phyloP scores from a whole-genome alignment of 2,113 vertebrate genomes.

The Hemibagrus wyckioides region DNA sequence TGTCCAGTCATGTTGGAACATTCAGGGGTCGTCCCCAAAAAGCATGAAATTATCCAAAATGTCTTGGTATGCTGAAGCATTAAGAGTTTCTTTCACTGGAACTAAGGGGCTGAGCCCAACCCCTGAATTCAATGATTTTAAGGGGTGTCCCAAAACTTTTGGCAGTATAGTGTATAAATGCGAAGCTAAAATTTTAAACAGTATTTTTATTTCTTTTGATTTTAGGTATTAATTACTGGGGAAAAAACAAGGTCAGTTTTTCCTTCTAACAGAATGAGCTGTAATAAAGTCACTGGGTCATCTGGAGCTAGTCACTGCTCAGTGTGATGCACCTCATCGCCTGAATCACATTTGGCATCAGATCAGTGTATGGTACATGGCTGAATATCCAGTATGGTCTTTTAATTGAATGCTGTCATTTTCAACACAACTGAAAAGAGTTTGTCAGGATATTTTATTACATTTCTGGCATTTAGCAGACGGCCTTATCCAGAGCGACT shows the following conservation, averaged over 20 bases:
- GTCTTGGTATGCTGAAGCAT: too few relatives aligned
- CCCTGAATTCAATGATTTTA: too few relatives aligned
- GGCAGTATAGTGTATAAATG: background rate
- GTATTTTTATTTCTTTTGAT: background rate
- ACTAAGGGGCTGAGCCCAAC: too few relatives aligned
- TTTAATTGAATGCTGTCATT: background rate
- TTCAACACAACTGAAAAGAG: background rate
- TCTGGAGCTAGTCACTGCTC: conserved; percentile 34
- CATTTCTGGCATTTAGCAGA: too few relatives aligned
- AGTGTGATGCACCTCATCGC: conserved; percentile 36
- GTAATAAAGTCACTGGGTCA: conserved; percentile 45
- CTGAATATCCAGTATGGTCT: background rate
- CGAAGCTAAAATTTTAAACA: background rate
- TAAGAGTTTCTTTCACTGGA: too few relatives aligned
- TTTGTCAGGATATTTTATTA: too few relatives aligned
- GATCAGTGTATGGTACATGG: conserved; percentile 5
- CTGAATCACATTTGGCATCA: conserved; percentile 56
- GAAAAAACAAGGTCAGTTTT: conserved; percentile 9
- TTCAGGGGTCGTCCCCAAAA: too few relatives aligned
- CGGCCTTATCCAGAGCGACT: too few relatives aligned
- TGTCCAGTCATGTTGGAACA: too few relatives aligned
- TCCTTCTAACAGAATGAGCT: conserved; percentile 21
- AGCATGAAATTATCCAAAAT: too few relatives aligned
- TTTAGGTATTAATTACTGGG: background rate
- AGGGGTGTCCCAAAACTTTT: too few relatives aligned